These are phyloP conservation scores for Ailurus styani DNA, from an alignment of 2,113 vertebrate genomes.

Conservation along the genomic window DNA sequence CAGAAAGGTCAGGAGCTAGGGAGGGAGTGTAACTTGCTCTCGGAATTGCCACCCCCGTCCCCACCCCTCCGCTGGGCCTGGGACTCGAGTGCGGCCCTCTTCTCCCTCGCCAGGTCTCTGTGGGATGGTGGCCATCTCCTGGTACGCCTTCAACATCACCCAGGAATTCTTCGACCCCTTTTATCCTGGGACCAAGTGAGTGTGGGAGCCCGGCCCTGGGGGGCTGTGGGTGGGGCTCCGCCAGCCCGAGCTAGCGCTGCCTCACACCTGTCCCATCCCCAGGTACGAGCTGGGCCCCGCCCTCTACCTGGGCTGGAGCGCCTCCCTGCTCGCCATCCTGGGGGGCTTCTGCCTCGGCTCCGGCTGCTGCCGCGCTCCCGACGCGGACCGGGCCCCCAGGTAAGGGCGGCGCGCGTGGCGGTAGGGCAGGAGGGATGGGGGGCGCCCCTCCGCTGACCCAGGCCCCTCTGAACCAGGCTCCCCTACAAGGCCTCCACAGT, in stretches of 20 bases:
- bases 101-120: slow-evolving; percentile 82
- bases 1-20: neutral
- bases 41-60: neutral
- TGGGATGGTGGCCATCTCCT: slow-evolving; percentile 89
- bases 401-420: neutral
- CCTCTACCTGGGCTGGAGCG: slow-evolving; percentile 93
- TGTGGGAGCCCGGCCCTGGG: neutral
- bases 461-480: neutral
- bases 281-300: slow-evolving; percentile 92
- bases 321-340: slow-evolving; percentile 84
- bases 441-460: neutral
- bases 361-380: slow-evolving; percentile 72
- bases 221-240: neutral
- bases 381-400: neutral
- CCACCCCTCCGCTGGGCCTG: neutral
- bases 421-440: neutral
- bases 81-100: neutral
- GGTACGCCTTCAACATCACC: slow-evolving; percentile 93
- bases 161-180: slow-evolving; percentile 89
- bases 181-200: slow-evolving; percentile 87
- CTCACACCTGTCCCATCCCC: neutral
- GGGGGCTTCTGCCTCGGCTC: slow-evolving; percentile 85
- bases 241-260: fast-evolving
- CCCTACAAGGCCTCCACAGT: slow-evolving; percentile 37
- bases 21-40: neutral